phyloP scores from a whole-genome alignment of 2,888 invertebrate genomes.

The Sinelater perroti region DNA sequence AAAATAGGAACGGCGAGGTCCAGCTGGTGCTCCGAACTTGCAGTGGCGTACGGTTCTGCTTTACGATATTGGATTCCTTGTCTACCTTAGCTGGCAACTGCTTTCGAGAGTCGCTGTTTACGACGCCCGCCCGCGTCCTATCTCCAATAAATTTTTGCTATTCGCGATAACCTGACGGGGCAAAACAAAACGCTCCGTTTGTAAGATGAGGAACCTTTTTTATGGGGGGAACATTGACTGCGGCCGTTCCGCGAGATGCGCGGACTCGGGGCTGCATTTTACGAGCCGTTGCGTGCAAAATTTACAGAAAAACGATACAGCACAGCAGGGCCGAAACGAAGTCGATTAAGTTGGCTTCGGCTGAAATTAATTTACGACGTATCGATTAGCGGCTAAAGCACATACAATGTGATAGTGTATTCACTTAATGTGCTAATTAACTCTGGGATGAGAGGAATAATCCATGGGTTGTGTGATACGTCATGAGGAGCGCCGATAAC shows the following conservation, averaged over 20 bases:
- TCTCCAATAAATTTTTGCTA: slow-evolving; percentile 26
- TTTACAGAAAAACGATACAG: slow-evolving; percentile 11
- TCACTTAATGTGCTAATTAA: slow-evolving; percentile 40
- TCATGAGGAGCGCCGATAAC: slow-evolving; percentile 38
- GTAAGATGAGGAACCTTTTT: slow-evolving; percentile 27
- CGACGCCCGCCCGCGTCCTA: slow-evolving; percentile 17
- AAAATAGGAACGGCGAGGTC: too few species aligned
- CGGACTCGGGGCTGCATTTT: slow-evolving; percentile 23
- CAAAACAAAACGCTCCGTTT: slow-evolving; percentile 29
- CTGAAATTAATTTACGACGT: slow-evolving; percentile 31
- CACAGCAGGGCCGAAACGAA: background rate
- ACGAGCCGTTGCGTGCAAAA: slow-evolving; percentile 29
- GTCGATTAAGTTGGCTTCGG: slow-evolving; percentile 20
- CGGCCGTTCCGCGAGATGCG: slow-evolving; percentile 18
- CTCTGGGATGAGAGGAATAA: slow-evolving; percentile 36
- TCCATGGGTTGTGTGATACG: slow-evolving; percentile 36
- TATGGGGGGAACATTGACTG: slow-evolving; percentile 26
- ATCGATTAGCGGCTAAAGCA: slow-evolving; percentile 26
- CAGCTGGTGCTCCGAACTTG: too few species aligned
- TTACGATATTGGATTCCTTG: slow-evolving; percentile 8
- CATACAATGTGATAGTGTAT: slow-evolving; percentile 38
- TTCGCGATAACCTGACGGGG: slow-evolving; percentile 27
- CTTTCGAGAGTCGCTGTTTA: slow-evolving; percentile 20
- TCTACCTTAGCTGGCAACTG: slow-evolving; percentile 13
- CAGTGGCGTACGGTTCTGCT: slow-evolving; percentile 3